Conservation (phyloP, 2,113 vertebrate species). For the Falco punctatus region DNA sequence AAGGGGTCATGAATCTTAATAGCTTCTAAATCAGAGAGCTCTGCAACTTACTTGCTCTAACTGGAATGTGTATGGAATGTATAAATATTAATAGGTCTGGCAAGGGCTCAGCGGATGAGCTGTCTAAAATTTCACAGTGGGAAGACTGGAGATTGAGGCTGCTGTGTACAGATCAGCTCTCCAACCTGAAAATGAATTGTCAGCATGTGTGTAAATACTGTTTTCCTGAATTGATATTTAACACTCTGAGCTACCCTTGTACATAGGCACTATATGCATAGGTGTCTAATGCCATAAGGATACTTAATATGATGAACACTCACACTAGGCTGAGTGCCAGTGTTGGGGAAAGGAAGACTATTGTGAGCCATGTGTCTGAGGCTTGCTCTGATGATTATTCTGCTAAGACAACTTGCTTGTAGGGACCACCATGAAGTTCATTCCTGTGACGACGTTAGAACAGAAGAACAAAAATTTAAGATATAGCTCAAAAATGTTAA, state of each 20-base stretch:
- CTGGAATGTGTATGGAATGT: conserved; percentile 73
- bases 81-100: conserved; percentile 81
- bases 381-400: not conserved
- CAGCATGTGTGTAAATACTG: conserved; percentile 72
- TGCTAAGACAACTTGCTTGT: not conserved
- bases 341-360: not conserved
- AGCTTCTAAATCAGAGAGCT: conserved; percentile 79
- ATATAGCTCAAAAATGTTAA: not conserved
- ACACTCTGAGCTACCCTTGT: not conserved
- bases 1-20: conserved; percentile 82
- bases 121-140: conserved; percentile 79
- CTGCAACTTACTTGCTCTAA: conserved; percentile 75
- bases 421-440: not conserved
- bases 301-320: not conserved
- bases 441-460: not conserved
- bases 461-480: not conserved
- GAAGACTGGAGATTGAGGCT: conserved; percentile 74
- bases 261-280: not conserved
- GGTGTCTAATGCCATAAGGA: not conserved
- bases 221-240: conserved; percentile 65
- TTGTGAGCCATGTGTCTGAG: not conserved
- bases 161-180: conserved; percentile 30
- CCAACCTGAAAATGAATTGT: conserved; percentile 77
- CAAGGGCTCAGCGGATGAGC: conserved; percentile 64
- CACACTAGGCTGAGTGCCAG: not conserved